Evolutionary conservation across 2,888 invertebrate genomes (phyloP).

Genomic region (Junonia oenone): DNA sequence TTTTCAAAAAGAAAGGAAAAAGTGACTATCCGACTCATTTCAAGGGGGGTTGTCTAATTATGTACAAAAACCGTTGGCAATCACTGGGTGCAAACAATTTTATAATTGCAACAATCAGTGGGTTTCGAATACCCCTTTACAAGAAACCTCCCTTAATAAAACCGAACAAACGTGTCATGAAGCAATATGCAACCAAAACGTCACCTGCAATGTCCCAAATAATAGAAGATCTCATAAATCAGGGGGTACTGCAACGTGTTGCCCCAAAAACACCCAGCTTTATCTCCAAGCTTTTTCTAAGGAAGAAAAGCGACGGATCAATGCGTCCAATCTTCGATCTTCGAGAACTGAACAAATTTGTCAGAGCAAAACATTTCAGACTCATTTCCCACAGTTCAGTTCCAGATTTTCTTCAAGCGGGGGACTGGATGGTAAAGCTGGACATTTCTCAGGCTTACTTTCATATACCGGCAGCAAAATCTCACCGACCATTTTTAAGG

Average conservation of each 20-base stretch:
- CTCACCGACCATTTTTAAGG: too few relatives aligned
- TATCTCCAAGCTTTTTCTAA: slow-evolving; percentile 28
- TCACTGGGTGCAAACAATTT: slow-evolving; percentile 17
- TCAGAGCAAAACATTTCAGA: too few relatives aligned
- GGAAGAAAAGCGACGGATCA: slow-evolving; percentile 30
- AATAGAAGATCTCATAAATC: slow-evolving; percentile 10
- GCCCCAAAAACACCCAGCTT: slow-evolving; percentile 11
- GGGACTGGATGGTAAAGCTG: too few relatives aligned
- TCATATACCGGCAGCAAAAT: too few relatives aligned
- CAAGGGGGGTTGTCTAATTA: background rate
- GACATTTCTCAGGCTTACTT: too few relatives aligned
- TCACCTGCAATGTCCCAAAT: background rate
- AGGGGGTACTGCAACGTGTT: slow-evolving; percentile 14
- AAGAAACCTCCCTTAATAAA: background rate
- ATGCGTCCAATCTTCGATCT: slow-evolving; percentile 32
- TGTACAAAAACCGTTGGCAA: slow-evolving; percentile 11
- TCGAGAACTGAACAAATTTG: slow-evolving; percentile 2
- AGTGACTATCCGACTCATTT: too few relatives aligned
- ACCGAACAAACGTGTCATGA: slow-evolving; percentile 1
- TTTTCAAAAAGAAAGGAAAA: too few relatives aligned
- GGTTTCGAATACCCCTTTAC: slow-evolving; percentile 16
- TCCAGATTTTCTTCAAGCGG: too few relatives aligned
- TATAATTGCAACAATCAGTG: slow-evolving; percentile 14
- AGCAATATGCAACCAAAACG: slow-evolving; percentile 7
- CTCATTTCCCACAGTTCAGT: too few relatives aligned